These are phyloP conservation scores for Argyrosomus japonicus DNA, from an alignment of 2,113 vertebrate species.

Conservation along the genomic window DNA sequence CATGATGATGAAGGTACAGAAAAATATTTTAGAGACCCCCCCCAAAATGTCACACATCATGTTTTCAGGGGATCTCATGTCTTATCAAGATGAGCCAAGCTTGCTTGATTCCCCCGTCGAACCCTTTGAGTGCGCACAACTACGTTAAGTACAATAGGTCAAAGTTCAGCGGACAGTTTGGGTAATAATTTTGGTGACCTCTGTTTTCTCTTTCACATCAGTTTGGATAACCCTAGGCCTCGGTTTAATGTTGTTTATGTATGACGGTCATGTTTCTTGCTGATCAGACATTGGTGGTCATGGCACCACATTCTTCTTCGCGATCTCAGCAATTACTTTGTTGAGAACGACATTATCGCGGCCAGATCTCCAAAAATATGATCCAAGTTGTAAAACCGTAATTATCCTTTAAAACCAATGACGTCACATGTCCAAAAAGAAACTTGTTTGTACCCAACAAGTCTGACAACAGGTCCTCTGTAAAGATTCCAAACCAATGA, in stretches of 20 bases:
- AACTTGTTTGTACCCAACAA: conserved; percentile 11
- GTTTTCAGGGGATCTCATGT: no score
- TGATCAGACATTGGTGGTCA: not conserved
- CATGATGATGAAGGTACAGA: no score
- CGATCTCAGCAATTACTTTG: not conserved
- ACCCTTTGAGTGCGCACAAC: no score
- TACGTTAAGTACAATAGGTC: not conserved
- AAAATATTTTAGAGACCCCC: no score
- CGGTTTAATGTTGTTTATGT: not conserved
- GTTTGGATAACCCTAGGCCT: no score
- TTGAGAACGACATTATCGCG: no score
- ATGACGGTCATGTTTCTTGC: not conserved
- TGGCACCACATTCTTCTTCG: not conserved
- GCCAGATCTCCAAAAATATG: not conserved
- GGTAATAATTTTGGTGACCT: not conserved
- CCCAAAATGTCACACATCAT: no score
- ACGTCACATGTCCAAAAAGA: not conserved
- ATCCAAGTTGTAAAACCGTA: conserved; percentile 4
- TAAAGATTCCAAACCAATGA: conserved; percentile 14
- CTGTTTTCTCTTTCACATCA: not conserved
- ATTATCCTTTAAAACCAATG: conserved; percentile 25
- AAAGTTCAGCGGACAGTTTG: not conserved
- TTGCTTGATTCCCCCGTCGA: no score
- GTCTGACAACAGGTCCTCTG: not conserved
- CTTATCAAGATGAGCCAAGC: no score